Base-by-base conservation (phyloP, 2,113 vertebrate genomes). In the Lampris megalopsis region DNA sequence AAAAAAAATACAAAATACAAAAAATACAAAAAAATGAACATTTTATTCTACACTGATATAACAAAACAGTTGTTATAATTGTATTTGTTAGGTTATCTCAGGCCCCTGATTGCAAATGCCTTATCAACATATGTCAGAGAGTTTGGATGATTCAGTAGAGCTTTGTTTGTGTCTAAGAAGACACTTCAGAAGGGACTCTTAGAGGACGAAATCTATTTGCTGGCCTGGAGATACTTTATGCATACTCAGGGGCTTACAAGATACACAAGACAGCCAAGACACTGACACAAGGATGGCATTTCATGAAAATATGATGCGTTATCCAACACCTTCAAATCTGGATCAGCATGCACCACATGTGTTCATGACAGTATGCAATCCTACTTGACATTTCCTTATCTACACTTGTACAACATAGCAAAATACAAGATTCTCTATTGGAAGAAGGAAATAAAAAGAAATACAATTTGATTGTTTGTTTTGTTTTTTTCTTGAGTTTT, bases 301-400 rank as follows among this genome's bases (percentile, higher is more conserved):
- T 79, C 65, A 71, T 64, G 6, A 50, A 52, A 76, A 75, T 71
- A 79, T 73, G 11, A 79, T 85, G 71, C 65, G 59, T 72, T 73
- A 82, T 79, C 75, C 49, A 73, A 71, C 66, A 71, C 58, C 24
- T 78, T 64, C 73, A 38, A 84, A 62, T 77, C 3, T 72, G 58
- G 81, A 73, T 52, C 68, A 77, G 42, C 64, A 72, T 70, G 65
- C 41, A 47, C 49, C 47, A 56, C 50, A 53, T 38, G 62, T 43
- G 60, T 48, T 43, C 6, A 73, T 9, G 50, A 75, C 73, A 56
- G 38, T 49, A 5, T 42, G 38, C 40, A 43, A 68, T 53, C 71
- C 43, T 47, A 37, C 40, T 71, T 83, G 68, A 77, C 63, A 60
- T 66, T 10, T 24, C 45, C 11, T 76, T 38, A 13, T 24, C 24